Percentiles rank a stretch among this genome's conserved stretches.
phyloP scores from a whole-genome alignment of 2,888 invertebrate genomes.

The Gymnoscelis rufifasciata region DNA sequence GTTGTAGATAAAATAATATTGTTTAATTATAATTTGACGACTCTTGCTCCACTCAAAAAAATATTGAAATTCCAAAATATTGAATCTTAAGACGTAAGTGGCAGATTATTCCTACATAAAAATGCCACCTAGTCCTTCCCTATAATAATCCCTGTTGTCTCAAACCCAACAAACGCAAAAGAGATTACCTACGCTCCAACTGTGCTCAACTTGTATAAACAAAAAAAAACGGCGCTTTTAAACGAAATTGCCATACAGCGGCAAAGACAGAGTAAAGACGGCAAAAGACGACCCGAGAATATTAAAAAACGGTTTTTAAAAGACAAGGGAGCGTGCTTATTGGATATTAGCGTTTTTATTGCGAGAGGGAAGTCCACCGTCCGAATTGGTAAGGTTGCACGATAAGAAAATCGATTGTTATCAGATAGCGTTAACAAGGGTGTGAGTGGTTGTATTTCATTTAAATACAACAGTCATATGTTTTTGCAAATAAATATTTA shows the following conservation, averaged over 20 bases:
- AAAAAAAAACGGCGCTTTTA: slow-evolving; percentile 67
- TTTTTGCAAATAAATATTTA: too few species aligned
- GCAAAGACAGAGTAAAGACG: slow-evolving; percentile 64
- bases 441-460: neutral
- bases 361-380: slow-evolving; percentile 44
- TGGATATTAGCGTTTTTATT: slow-evolving; percentile 66
- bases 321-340: slow-evolving; percentile 49
- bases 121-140: too few species aligned
- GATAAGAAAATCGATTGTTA: slow-evolving; percentile 4
- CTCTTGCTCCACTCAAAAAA: too few species aligned
- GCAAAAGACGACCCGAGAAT: slow-evolving; percentile 66
- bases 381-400: slow-evolving; percentile 1
- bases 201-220: slow-evolving; percentile 75
- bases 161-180: slow-evolving; percentile 74
- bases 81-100: too few species aligned
- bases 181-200: slow-evolving; percentile 75
- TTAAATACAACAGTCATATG: too few species aligned
- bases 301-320: slow-evolving; percentile 74
- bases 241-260: slow-evolving; percentile 68
- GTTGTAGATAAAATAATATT: too few species aligned
- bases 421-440: neutral
- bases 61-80: too few species aligned
- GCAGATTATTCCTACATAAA: too few species aligned
- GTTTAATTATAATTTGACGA: too few species aligned
- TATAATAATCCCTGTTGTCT: slow-evolving; percentile 36